Evolutionary conservation across 2,797 vertebrate species (phyloP).

Genomic region (Myotis findleyi): DNA sequence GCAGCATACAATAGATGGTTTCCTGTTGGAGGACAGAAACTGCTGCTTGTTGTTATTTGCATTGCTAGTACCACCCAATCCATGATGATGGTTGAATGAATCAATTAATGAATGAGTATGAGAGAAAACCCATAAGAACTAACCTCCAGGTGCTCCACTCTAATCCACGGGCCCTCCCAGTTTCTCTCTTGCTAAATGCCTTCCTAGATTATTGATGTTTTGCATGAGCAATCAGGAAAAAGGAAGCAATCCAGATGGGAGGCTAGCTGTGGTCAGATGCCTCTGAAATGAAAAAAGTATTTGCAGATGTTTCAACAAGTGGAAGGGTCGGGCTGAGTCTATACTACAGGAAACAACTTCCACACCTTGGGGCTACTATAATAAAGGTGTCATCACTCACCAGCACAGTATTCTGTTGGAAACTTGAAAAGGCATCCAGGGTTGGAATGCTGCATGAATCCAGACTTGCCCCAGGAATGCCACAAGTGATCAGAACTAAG

Average conservation of each 20-base stretch:
- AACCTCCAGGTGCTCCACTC: not conserved
- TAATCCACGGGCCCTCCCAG: not conserved
- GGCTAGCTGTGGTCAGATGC: constrained; percentile 65
- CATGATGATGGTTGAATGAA: not conserved
- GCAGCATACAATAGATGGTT: not conserved
- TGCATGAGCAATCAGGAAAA: constrained; percentile 61
- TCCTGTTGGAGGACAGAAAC: not conserved
- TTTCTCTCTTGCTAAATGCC: constrained; percentile 8
- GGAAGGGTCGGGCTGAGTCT: constrained; percentile 45
- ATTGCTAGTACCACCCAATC: not conserved
- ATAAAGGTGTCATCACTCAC: constrained; percentile 73
- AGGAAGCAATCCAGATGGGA: constrained; percentile 77
- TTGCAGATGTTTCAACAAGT: constrained; percentile 78
- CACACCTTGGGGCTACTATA: constrained; percentile 74
- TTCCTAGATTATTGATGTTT: constrained; percentile 27
- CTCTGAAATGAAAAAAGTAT: constrained; percentile 71
- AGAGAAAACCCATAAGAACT: constrained; percentile 2
- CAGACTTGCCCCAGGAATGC: constrained; percentile 78
- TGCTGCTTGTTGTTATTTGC: not conserved
- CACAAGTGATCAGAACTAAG: constrained; percentile 52
- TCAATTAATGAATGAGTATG: constrained; percentile 24
- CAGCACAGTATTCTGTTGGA: constrained; percentile 55
- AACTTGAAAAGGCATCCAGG: constrained; percentile 69
- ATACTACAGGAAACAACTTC: constrained; percentile 73
- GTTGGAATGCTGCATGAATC: constrained; percentile 75